Evolutionary conservation across 2,797 vertebrate species (phyloP), one percentile per base, ranked within the genome.

Genomic region (Megaceryle alcyon): DNA sequence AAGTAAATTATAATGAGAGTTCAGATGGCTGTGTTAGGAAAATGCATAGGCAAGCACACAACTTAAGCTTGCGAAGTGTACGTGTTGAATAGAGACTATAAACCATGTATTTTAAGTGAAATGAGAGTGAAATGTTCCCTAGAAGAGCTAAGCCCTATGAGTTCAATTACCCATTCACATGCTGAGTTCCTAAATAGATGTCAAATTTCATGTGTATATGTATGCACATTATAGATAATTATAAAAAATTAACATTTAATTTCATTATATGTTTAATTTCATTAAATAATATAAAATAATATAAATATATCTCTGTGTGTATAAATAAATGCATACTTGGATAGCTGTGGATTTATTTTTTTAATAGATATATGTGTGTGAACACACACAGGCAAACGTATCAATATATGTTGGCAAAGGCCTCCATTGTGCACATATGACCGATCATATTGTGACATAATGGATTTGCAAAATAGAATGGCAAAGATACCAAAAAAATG

Each of bases 1-100:
- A 84, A 94, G 44, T 71, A 94, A 92, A 94, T 82, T 29, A 92
- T 81, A 92, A 83, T 43, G 73, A 86, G 63, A 76, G 56, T 72
- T 91, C 73, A 79, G 48, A 78, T 69, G 37, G 57, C 65, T 84
- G 26, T 20, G n/a, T n/a, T 91, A 66, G 84, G 69, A 92, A 95
- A 94, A 93, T 10, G 66, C 73, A 88, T 6, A 88, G 70, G 56
- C 80, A 96, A 88, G 82, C 66, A 84, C 0, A 76, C 35, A 91
- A 56, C 84, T 94, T 93, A 16, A 64, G 61, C 54, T 76, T 91
- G 65, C 33, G 86, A 88, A 88, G 16, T 31, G 23, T n/a, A n/a
- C n/a, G 56, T 49, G 29, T 61, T 88, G 46, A 92, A 88, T 70
- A 80, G 70, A 82, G 57, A 35, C 54, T 69, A 56, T 66, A 90